These are phyloP conservation scores for Astropecten irregularis DNA, from an alignment of 53 echinoderm and acorn worm genomes.

Conservation along the genomic window DNA sequence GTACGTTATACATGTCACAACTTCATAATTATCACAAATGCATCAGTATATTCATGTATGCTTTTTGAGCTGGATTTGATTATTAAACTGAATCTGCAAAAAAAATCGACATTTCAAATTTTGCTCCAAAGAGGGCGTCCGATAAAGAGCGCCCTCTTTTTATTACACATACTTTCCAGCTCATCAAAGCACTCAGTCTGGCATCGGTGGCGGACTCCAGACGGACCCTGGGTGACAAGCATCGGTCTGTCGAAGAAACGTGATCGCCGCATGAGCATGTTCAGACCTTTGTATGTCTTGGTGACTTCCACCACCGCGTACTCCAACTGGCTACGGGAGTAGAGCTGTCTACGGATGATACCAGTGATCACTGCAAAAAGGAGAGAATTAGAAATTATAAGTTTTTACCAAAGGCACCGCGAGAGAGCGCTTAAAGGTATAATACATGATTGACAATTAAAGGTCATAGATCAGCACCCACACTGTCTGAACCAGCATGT, in stretches of 20 bases:
- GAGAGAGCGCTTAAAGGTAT: background rate
- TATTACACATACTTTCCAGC: constrained; percentile 50
- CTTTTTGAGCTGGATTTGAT: too few relatives aligned
- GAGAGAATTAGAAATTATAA: too few relatives aligned
- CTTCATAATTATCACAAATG: too few relatives aligned
- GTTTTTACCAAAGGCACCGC: background rate
- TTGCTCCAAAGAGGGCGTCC: too few relatives aligned
- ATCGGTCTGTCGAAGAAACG: constrained; percentile 12
- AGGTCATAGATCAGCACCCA: background rate
- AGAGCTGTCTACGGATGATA: constrained; percentile 48
- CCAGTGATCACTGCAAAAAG: constrained; percentile 57
- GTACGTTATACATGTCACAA: too few relatives aligned
- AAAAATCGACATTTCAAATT: too few relatives aligned
- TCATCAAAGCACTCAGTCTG: constrained; percentile 18
- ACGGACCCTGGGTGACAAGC: background rate
- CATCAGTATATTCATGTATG: too few relatives aligned
- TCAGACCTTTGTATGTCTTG: constrained; percentile 3
- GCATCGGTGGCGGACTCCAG: background rate
- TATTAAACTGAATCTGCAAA: too few relatives aligned
- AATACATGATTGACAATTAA: background rate
- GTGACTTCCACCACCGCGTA: constrained; percentile 50
- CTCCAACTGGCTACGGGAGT: constrained; percentile 25
- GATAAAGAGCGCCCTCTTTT: too few relatives aligned
- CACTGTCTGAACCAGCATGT: too few relatives aligned
- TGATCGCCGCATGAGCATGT: background rate